Evolutionary conservation across 2,113 vertebrate genomes (phyloP).

Genomic region (Sphaerodactylus townsendi): DNA sequence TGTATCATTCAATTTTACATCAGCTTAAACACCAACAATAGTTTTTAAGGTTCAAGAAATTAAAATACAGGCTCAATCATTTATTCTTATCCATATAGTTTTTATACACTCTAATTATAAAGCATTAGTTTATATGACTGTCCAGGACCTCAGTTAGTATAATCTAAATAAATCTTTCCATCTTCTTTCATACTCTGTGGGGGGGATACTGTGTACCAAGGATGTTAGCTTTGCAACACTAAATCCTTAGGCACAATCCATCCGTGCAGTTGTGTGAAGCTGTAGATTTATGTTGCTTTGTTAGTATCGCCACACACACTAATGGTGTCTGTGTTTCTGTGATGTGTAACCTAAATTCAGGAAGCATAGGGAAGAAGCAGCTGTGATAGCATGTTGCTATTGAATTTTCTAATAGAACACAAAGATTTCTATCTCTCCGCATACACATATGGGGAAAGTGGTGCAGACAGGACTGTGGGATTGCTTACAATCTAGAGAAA

Average conservation of each 20-base stretch:
- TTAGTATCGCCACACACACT: not conserved
- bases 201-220: too few relatives aligned
- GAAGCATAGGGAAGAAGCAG: conserved; percentile 48
- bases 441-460: conserved; percentile 58
- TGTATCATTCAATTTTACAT: too few relatives aligned
- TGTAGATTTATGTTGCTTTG: not conserved
- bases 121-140: too few relatives aligned
- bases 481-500: conserved; percentile 75
- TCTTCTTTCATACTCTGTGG: too few relatives aligned
- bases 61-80: too few relatives aligned
- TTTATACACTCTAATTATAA: too few relatives aligned
- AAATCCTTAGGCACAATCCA: not conserved
- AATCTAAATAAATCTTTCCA: too few relatives aligned
- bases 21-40: too few relatives aligned
- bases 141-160: too few relatives aligned
- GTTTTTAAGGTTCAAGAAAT: too few relatives aligned
- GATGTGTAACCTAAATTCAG: conserved; percentile 29
- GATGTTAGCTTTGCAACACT: too few relatives aligned
- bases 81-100: too few relatives aligned
- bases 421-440: conserved; percentile 67
- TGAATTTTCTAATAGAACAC: conserved; percentile 56
- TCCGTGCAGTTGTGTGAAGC: not conserved
- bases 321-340: conserved; percentile 10
- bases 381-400: conserved; percentile 51
- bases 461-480: conserved; percentile 55